Base-by-base conservation (phyloP, 2,797 vertebrate species). In the Eleutherodactylus coqui region DNA sequence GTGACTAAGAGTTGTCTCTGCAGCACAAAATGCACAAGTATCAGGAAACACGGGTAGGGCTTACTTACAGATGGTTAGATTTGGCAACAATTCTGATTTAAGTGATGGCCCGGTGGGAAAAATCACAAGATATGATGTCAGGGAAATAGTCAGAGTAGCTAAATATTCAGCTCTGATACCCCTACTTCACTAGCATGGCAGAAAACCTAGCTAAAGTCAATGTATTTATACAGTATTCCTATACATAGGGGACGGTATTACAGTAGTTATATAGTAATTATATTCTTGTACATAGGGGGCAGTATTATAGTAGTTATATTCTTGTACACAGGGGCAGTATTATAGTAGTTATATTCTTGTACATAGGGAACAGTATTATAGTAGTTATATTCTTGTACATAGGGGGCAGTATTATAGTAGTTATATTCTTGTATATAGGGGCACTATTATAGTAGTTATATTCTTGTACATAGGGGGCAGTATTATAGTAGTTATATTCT, bases 331-430 rank as follows among this genome's bases (percentile, higher is more conserved):
- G 27, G 58, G 24, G 58, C 27, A 62, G 58, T 62, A 62, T 62
- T 62, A 62, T 62, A 62, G 58, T 32, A 62, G 58, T 62, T 62
- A 62, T 62, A 62, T 62, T 62, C 58, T 32, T 62, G 27, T 62
- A 62, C 16, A 67, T 34, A 67, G 32, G 32, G 24, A 19, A 24
- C 32, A 67, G 62, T 32, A 62, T 58, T 58, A 58, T 58, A 58
- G 55, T 58, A 58, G 55, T 58, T 58, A 58, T 58, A 58, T 58
- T 58, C 24, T 58, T 58, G 55, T 58, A 58, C 1, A 58, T 58
- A 58, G n/a, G 24, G 11, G 24, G 43, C 55, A 58, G 55, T 58
- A 58, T 58, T 58, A 58, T 27, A 58, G 24, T 58, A 58, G 55
- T 58, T 58, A 58, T 58, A 58, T 58, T 58, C 55, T 27, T 58